A percentile compares a stretch with the other conserved stretches of the same genome.
phyloP scores from a whole-genome alignment of 2,888 invertebrate species.

The Apocheima hispidaria region DNA sequence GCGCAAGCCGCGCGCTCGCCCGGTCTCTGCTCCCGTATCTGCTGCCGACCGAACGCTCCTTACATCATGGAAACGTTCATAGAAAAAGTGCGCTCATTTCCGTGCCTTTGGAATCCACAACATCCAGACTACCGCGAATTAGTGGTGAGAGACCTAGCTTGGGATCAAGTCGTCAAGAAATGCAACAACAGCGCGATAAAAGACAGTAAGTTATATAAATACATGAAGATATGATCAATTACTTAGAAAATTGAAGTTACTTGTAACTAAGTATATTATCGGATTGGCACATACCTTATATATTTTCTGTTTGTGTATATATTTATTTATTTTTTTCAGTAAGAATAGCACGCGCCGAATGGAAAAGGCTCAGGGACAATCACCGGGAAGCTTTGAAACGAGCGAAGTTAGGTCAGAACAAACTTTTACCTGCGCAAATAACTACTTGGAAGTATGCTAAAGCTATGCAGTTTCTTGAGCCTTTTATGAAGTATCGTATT shows the following conservation, averaged over 20 bases:
- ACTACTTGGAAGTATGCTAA: conserved; percentile 83
- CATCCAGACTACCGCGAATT: conserved; percentile 75
- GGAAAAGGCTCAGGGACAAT: conserved; percentile 78
- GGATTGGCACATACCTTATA: background rate
- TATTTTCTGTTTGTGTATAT: background rate
- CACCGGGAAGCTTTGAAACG: conserved; percentile 77
- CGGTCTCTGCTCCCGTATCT: background rate
- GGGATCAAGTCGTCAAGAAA: conserved; percentile 72
- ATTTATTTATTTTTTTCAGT: conserved; percentile 59
- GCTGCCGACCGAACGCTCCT: background rate
- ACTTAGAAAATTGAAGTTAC: background rate
- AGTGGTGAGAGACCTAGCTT: conserved; percentile 72
- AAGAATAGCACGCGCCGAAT: conserved; percentile 74
- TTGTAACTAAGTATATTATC: background rate
- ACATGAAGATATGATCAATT: background rate
- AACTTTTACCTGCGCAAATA: conserved; percentile 76
- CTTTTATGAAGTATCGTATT: conserved; percentile 79
- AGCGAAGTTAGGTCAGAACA: conserved; percentile 78
- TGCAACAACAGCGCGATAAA: conserved; percentile 67
- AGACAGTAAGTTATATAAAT: conserved; percentile 59
- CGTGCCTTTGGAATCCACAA: conserved; percentile 77
- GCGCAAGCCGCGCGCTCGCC: conserved; percentile 24
- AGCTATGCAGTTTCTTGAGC: conserved; percentile 79
- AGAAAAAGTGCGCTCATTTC: conserved; percentile 71
- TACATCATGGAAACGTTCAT: conserved; percentile 72